Base-by-base conservation (phyloP, 2,797 vertebrate genomes). In the Mormyrops attenuatus region DNA sequence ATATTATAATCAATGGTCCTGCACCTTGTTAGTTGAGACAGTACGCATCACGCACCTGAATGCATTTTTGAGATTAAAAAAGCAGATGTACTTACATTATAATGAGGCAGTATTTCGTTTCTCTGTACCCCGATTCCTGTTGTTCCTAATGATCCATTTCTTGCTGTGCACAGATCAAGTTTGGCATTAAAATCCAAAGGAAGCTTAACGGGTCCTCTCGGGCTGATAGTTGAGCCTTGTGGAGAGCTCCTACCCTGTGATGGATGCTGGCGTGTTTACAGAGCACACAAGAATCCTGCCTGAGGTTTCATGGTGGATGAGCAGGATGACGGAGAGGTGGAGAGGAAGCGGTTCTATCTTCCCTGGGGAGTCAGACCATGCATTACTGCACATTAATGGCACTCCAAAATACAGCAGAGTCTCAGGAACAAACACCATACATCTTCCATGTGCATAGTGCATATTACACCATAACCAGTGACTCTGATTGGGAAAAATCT, bases 291-390 rank as follows among this genome's bases (percentile, higher is more conserved):
- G 22, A 50, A 84, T 47, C 30, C 57, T 20, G 47, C 17, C 34
- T n/a, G 73, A 20, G 73, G 38, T 20, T 80, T 80, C 73, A 80
- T n/a, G 15, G 30, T 30, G 26, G 77, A 89, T 38, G 30, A 22
- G 34, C 26, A 69, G 26, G 53, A 22, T 88, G 87, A 34, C 34
- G 5, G 77, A 89, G 89, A 11, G 44, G 69, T 89, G 22, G 47
- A 30, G 38, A 15, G 57, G 34, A 38, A 88, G 89, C 90, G 88
- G 44, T n/a, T 1, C 80, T 90, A 90, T 92, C 89, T 47, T 5
- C 93, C 92, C 94, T 89, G 5, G 89, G 91, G 91, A 89, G 89
- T 50, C 91, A 89, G 69, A 91, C 77, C 89, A 89, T n/a, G 88
- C 93, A 93, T 95, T 93, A 94, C 82, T 60, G 86, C 7, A 60